Percentiles rank a stretch among this genome's conserved stretches.
phyloP scores from a whole-genome alignment of 2,113 vertebrate genomes.

The Alectura lathami region DNA sequence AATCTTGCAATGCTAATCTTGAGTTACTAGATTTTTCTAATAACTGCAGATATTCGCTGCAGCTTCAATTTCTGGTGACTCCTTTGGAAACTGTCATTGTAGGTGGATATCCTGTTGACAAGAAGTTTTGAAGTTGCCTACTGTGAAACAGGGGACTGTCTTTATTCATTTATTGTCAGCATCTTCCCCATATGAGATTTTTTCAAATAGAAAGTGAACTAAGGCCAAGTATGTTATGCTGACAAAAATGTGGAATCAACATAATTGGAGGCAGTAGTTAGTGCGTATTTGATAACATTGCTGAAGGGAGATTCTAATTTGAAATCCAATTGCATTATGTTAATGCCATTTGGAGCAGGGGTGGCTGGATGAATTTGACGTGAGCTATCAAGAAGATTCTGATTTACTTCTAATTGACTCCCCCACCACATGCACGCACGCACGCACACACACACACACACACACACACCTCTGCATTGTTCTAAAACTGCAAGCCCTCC shows the following conservation, averaged over 20 bases:
- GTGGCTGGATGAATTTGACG: not conserved
- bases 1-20: conserved; percentile 21
- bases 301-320: not conserved
- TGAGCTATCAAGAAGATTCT: not conserved
- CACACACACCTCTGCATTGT: not conserved
- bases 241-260: not conserved
- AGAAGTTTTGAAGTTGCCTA: not conserved
- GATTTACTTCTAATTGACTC: not conserved
- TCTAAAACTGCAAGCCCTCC: not conserved
- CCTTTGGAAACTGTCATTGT: not conserved
- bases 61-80: not conserved
- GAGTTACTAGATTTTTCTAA: conserved; percentile 3
- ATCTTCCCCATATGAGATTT: not conserved
- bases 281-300: not conserved
- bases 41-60: not conserved
- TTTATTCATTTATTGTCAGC: not conserved
- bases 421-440: not conserved
- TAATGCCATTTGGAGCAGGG: not conserved
- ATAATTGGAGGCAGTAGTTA: not conserved
- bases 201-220: not conserved
- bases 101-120: not conserved
- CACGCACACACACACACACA: not conserved
- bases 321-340: not conserved
- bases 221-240: not conserved
- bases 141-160: not conserved